These are phyloP conservation scores for Lasaia peninsularis DNA, from an alignment of 1,140 invertebrate genomes.

Conservation along the genomic window DNA sequence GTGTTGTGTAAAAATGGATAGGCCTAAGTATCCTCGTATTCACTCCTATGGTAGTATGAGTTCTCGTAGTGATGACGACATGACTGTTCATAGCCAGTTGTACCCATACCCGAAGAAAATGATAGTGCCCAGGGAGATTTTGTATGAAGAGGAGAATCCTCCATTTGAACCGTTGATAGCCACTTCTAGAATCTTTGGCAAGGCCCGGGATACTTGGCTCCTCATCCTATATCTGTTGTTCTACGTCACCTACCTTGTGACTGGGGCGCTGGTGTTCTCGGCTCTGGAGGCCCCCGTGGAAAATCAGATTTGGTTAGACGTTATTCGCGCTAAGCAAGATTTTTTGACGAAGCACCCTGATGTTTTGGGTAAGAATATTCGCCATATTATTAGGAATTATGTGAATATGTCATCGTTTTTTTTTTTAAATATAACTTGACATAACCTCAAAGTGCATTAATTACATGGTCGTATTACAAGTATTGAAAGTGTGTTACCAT, in stretches of 20 bases:
- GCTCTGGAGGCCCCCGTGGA: constrained; percentile 85
- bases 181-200: constrained; percentile 57
- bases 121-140: constrained; percentile 51
- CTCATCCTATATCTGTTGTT: constrained; percentile 79
- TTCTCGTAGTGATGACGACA: constrained; percentile 63
- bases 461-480: too few species aligned
- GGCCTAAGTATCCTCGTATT: constrained; percentile 50
- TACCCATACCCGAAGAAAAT: constrained; percentile 63
- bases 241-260: constrained; percentile 84
- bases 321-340: constrained; percentile 76
- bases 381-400: too few species aligned
- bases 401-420: too few species aligned
- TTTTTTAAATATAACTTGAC: too few species aligned
- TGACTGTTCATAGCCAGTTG: constrained; percentile 66
- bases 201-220: constrained; percentile 69
- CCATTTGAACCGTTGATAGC: constrained; percentile 58
- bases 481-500: too few species aligned
- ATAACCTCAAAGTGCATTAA: too few species aligned
- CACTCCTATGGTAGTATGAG: constrained; percentile 70
- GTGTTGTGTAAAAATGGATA: constrained; percentile 34
- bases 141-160: constrained; percentile 65
- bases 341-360: constrained; percentile 79
- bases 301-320: constrained; percentile 71
- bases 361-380: constrained; percentile 69
- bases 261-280: constrained; percentile 87